These are phyloP conservation scores for Carpatolechia fugitivella DNA, from an alignment of 2,888 invertebrate species.

Conservation along the genomic window DNA sequence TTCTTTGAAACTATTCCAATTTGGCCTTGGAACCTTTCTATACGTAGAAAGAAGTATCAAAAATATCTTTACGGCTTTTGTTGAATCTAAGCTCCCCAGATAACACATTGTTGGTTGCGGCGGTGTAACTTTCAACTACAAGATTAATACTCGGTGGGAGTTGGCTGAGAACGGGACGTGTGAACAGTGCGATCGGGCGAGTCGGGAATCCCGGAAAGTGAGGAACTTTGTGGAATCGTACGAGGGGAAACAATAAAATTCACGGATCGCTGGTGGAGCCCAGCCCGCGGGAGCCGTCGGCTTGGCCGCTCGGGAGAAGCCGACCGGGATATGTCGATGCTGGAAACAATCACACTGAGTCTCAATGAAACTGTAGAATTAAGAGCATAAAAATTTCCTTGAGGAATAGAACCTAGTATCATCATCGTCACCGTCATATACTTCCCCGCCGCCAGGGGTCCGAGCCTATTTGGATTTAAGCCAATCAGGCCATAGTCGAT, in stretches of 20 bases:
- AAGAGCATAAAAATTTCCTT: not conserved
- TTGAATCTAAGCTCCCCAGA: constrained; percentile 10
- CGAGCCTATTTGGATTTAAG: too few species aligned
- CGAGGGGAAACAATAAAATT: constrained; percentile 69
- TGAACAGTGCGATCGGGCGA: constrained; percentile 40
- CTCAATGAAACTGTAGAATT: not conserved
- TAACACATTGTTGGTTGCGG: constrained; percentile 19
- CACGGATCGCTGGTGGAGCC: constrained; percentile 53
- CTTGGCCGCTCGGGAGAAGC: not conserved
- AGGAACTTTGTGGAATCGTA: constrained; percentile 53
- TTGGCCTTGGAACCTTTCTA: constrained; percentile 3
- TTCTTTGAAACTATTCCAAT: not conserved
- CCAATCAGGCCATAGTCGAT: too few species aligned
- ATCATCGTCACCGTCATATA: too few species aligned
- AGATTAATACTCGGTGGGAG: constrained; percentile 52
- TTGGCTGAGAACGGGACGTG: constrained; percentile 40
- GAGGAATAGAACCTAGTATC: too few species aligned
- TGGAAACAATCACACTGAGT: not conserved
- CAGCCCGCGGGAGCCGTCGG: constrained; percentile 28
- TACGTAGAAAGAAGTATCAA: not conserved
- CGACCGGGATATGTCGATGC: not conserved
- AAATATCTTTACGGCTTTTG: not conserved
- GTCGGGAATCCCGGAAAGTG: not conserved
- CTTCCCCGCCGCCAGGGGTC: too few species aligned
- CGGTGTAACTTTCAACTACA: constrained; percentile 33